Base-by-base conservation (phyloP, 2,113 vertebrate species). In the Camarhynchus parvulus region DNA sequence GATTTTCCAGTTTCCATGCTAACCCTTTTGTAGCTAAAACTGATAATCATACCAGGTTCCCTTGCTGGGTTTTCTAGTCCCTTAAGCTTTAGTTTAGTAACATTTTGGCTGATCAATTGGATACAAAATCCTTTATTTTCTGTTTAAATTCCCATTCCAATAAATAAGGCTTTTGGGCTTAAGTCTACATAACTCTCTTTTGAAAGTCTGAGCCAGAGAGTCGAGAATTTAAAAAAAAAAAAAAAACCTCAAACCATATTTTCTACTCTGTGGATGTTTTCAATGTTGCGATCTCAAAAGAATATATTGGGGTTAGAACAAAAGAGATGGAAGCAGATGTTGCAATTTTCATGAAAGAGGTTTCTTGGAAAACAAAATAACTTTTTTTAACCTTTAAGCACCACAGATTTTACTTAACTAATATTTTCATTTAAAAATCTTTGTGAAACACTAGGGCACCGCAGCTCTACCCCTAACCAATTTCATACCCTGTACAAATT, bases 121-220 rank as follows among this genome's bases (percentile, higher is more conserved):
- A 66, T 89, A 92, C 31, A 92, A 89, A 85, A 3, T 58, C 44
- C 22, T 79, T 90, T 96, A 82, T 94, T 96, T 96, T 96, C 92
- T 81, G 79, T 90, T 95, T 62, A 94, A 94, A 97, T 91, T 95
- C 89, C 66, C 35, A 79, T 80, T 94, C 77, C 95, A 95, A 97
- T 92, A 94, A 90, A 96, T 86, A 95, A 74, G 83, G 82, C 42
- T 96, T 96, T 95, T 89, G 78, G 61, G 16, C 75, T 95, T 97
- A 92, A 78, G 83, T 50, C 76, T 82, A 80, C 64, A 87, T 92
- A 94, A 87, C 17, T 89, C 55, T 73, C 64, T 85, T 94, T 87
- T 42, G 37, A 83, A 95, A 91, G 53, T 81, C 64, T 86, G 66
- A 93, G 72, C 75, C 93, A 96, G 44, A 86, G 56, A 96, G 17